Base-by-base conservation (phyloP, 2,113 vertebrate species). In the Peucedramus taeniatus region DNA sequence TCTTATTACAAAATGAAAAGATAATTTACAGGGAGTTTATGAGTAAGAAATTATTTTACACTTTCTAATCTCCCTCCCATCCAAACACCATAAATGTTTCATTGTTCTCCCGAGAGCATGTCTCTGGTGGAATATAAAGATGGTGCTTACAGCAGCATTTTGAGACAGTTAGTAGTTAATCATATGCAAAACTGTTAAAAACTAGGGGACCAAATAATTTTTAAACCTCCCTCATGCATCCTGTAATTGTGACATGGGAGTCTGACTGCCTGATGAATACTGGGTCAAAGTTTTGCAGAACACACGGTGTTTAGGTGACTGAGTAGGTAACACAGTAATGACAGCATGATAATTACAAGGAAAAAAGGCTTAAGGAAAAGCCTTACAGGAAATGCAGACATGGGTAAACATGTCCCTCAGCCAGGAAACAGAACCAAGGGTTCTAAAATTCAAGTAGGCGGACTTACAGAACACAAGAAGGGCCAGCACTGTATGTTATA, bases 171-270 rank as follows among this genome's bases (percentile, higher is more conserved):
- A 88, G 77, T 35, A 93, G 84, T 75, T 97, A 96, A 93, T 96
- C 93, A 94, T 65, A 91, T 15, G 66, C 86, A 91, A 94, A 97
- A 91, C 42, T 83, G 63, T 94, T 96, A 91, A 96, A 97, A 97
- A 94, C 92, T 83, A 93, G 65, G 76, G 49, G 56, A 93, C 68
- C 75, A 96, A 96, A 74, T 96, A 42, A 95, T 95, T 93, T 97
- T 91, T 90, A 97, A 96, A 57, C 49, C 84, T 72, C 82, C 70
- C 77, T 89, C 9, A 90, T 75, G 88, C 70, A 95, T 93, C 91
- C 56, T 84, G 65, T 74, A 96, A 95, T 89, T 80, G 93, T 90
- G 88, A 50, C 0, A 5, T 69, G 93, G 49, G 89, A 90, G 47
- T 81, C 79, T 92, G 74, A 50, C 47, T 89, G 87, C 24, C 56